Evolutionary conservation across 2,797 vertebrate species (phyloP).

Genomic region (Crenichthys baileyi): DNA sequence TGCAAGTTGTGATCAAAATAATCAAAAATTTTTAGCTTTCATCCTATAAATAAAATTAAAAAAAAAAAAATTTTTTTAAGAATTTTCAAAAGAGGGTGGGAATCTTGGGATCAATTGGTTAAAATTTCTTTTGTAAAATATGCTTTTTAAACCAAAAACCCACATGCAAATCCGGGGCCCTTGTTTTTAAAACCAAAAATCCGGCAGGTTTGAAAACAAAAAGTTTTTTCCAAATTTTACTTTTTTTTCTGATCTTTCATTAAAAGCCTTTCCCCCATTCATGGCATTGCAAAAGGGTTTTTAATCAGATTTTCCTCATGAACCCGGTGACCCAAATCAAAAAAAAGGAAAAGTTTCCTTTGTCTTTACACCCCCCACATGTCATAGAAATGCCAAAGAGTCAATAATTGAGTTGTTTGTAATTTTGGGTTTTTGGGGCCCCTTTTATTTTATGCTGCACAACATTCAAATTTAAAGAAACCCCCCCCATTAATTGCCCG

Average conservation of each 20-base stretch:
- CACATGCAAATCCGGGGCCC: too few relatives aligned
- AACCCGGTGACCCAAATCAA: conserved; percentile 29
- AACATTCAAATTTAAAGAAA: too few relatives aligned
- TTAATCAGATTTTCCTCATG: conserved; percentile 59
- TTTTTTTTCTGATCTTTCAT: too few relatives aligned
- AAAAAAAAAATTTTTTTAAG: background rate
- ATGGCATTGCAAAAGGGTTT: conserved; percentile 53
- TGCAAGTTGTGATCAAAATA: conserved; percentile 2
- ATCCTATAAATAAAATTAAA: background rate
- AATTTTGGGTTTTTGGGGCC: background rate
- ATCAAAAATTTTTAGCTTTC: background rate
- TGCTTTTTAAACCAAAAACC: background rate
- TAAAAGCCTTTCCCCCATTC: too few relatives aligned
- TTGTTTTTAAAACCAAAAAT: too few relatives aligned
- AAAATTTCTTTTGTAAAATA: too few relatives aligned
- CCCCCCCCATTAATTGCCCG: too few relatives aligned
- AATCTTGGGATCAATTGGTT: too few relatives aligned
- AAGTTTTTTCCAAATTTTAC: too few relatives aligned
- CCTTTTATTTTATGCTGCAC: too few relatives aligned
- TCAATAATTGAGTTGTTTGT: background rate
- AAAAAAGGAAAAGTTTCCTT: conserved; percentile 23
- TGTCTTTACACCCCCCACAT: conserved; percentile 14
- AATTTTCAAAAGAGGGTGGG: background rate
- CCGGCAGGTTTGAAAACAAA: too few relatives aligned
- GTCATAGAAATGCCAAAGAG: too few relatives aligned